These are phyloP conservation scores for Bombus waltoni DNA, from an alignment of 1,140 invertebrate species.

Conservation along the genomic window DNA sequence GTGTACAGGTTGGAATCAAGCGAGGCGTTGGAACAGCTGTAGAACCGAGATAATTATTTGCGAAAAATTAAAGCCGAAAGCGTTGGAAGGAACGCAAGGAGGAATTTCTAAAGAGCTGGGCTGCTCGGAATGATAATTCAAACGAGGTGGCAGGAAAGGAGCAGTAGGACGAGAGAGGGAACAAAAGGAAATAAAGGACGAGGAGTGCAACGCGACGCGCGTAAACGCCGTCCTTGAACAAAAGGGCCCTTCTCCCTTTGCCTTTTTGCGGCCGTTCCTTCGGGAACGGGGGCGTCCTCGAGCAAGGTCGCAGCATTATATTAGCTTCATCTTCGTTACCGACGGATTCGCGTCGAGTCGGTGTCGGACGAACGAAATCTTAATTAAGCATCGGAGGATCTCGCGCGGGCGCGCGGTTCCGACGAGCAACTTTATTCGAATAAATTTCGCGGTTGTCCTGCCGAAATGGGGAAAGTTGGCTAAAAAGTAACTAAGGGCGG, in stretches of 20 bases:
- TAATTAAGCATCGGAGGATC: conserved; percentile 43
- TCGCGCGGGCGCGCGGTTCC: neutral
- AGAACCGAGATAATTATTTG: conserved; percentile 15
- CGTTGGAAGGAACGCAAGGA: neutral
- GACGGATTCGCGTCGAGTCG: neutral
- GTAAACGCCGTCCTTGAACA: conserved; percentile 62
- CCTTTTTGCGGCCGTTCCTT: neutral
- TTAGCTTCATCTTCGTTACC: conserved; percentile 54
- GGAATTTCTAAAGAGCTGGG: neutral
- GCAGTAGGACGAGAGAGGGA: neutral
- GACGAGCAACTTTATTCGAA: conserved; percentile 19
- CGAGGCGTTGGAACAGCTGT: neutral
- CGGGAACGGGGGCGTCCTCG: conserved; percentile 36
- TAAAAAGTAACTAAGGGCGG: neutral
- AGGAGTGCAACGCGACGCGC: conserved; percentile 21
- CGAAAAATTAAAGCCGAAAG: conserved; percentile 10
- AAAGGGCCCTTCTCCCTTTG: conserved; percentile 46
- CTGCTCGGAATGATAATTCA: conserved; percentile 37
- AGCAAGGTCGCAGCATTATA: conserved; percentile 59
- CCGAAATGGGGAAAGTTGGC: neutral
- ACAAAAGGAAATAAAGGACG: conserved; percentile 46
- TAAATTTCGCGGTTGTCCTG: conserved; percentile 1
- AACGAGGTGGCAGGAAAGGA: conserved; percentile 16
- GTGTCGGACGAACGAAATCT: conserved; percentile 26
- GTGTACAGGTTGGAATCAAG: no score